Conservation (phyloP, 2,113 vertebrate species). For the Oceanites oceanicus region DNA sequence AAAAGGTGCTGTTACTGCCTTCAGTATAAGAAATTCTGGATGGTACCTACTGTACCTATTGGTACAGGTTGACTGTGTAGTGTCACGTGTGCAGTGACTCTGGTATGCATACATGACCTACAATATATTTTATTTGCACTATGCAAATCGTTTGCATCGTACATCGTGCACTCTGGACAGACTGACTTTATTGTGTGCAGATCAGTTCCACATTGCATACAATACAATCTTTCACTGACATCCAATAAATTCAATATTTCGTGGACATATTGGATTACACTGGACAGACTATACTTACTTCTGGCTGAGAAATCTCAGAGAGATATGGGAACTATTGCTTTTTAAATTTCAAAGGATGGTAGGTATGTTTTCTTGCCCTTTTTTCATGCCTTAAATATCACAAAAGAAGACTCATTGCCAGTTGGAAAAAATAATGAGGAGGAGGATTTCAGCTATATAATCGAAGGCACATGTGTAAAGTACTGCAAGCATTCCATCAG, state of each 20-base stretch:
- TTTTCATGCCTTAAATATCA: neutral
- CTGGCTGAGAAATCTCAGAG: neutral
- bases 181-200: no score
- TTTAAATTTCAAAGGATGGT: neutral
- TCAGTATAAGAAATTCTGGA: neutral
- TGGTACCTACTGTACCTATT: neutral
- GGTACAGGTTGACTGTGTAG: neutral
- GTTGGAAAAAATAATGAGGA: neutral
- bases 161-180: neutral
- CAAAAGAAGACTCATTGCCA: neutral
- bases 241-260: neutral
- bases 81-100: neutral
- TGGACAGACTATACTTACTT: neutral
- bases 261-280: accelerated
- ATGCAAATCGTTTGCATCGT: neutral
- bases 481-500: neutral
- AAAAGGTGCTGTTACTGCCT: neutral
- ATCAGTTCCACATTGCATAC: neutral
- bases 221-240: neutral
- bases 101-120: no score
- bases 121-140: neutral
- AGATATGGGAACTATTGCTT: neutral
- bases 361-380: neutral
- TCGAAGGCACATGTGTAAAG: neutral
- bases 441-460: neutral